Evolutionary conservation across 2,113 vertebrate genomes (phyloP).

Genomic region (Actinemys pallida): DNA sequence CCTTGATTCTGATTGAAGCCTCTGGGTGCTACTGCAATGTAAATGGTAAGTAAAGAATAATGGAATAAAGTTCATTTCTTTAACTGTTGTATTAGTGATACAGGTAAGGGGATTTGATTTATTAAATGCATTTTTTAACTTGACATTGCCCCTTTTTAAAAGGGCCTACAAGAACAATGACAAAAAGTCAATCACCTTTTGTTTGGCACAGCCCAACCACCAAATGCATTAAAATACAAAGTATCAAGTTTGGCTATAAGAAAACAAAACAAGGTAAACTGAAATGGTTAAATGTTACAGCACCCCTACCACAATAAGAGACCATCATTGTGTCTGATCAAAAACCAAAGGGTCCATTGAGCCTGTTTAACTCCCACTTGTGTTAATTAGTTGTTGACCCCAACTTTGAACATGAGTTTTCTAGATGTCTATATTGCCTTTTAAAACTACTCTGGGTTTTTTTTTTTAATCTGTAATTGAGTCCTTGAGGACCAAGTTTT

Average conservation of each 20-base stretch:
- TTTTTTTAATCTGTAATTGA: neutral
- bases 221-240: neutral
- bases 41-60: neutral
- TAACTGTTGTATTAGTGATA: neutral
- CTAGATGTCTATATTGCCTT: neutral
- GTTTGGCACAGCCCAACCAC: neutral
- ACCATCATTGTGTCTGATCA: neutral
- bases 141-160: neutral
- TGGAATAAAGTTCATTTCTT: neutral
- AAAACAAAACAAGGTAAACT: neutral
- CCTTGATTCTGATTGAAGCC: neutral
- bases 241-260: neutral
- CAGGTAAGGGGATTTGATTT: neutral
- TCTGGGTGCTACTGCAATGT: neutral
- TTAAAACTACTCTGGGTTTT: neutral
- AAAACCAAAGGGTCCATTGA: slow-evolving; percentile 24
- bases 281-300: neutral
- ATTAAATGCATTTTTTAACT: neutral
- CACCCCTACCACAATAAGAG: neutral
- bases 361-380: slow-evolving; percentile 18
- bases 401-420: slow-evolving; percentile 1
- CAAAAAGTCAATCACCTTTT: neutral
- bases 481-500: slow-evolving; percentile 15
- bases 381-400: slow-evolving; percentile 42
- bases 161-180: neutral